Conservation (phyloP, 2,113 vertebrate species). For the Centropus bengalensis region DNA sequence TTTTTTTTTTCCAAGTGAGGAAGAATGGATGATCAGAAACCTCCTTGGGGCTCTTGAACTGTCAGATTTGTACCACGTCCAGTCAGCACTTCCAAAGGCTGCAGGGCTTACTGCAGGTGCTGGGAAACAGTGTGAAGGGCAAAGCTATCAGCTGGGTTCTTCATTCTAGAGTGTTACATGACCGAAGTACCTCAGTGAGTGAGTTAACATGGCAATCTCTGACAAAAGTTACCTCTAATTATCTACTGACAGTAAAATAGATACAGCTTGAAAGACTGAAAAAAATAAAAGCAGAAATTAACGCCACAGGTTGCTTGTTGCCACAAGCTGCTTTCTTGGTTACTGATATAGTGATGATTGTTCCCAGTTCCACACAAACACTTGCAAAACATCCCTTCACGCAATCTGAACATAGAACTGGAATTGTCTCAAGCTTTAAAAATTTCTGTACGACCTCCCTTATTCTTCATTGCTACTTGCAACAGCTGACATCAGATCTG, state of each 20-base stretch:
- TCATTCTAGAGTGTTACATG: background rate
- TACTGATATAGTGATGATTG: background rate
- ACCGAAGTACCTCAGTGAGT: background rate
- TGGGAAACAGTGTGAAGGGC: background rate
- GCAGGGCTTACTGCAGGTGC: background rate
- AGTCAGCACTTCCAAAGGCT: background rate
- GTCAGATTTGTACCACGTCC: background rate
- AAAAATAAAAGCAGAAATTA: background rate
- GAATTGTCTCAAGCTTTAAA: background rate
- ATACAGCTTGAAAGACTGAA: background rate
- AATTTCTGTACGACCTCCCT: background rate
- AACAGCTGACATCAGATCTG: background rate
- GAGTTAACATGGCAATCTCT: background rate
- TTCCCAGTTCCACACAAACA: background rate
- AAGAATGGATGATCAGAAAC: background rate
- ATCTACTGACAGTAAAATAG: background rate
- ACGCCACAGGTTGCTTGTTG: background rate
- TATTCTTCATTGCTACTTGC: background rate
- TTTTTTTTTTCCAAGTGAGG: background rate
- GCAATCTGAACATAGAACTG: fast-evolving
- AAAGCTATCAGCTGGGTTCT: background rate
- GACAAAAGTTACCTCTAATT: background rate
- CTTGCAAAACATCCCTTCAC: background rate
- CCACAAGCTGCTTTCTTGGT: background rate
- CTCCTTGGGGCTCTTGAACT: background rate